Conservation (phyloP, 2,797 vertebrate genomes). For the Corythornis leucogaster region DNA sequence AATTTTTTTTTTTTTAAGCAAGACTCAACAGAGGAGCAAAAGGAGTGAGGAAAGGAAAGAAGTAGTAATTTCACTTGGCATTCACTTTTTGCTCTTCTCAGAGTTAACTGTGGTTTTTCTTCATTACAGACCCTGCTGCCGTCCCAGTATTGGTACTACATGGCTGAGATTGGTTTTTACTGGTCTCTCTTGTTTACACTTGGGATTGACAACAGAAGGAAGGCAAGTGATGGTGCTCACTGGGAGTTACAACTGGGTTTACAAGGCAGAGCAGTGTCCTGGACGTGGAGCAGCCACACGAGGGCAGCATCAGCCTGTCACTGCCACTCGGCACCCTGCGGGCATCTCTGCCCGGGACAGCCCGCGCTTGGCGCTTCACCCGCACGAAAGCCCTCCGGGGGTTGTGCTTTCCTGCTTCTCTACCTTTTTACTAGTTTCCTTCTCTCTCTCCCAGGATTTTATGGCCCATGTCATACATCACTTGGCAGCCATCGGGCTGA, state of each 20-base stretch:
- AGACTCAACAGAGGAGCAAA: background rate
- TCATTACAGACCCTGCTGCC: constrained; percentile 85
- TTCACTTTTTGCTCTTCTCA: background rate
- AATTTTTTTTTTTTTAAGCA: constrained; percentile 33
- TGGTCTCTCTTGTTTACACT: constrained; percentile 90
- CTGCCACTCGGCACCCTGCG: background rate
- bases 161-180: constrained; percentile 92
- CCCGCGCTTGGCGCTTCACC: background rate
- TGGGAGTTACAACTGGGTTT: background rate
- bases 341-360: background rate
- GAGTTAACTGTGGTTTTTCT: background rate
- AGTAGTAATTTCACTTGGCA: background rate
- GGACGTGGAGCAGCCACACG: constrained; percentile 1
- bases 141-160: constrained; percentile 97
- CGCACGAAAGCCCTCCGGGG: accelerated
- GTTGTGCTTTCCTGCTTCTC: background rate
- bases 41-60: background rate
- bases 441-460: constrained; percentile 84
- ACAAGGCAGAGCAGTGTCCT: accelerated
- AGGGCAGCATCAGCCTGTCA: constrained; percentile 13
- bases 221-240: constrained; percentile 79
- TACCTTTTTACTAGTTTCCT: background rate
- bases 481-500: constrained; percentile 87
- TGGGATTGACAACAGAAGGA: constrained; percentile 89
- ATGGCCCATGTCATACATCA: constrained; percentile 92